Evolutionary conservation across 2,113 vertebrate genomes (phyloP).

Genomic region (Pterocles burchelli): DNA sequence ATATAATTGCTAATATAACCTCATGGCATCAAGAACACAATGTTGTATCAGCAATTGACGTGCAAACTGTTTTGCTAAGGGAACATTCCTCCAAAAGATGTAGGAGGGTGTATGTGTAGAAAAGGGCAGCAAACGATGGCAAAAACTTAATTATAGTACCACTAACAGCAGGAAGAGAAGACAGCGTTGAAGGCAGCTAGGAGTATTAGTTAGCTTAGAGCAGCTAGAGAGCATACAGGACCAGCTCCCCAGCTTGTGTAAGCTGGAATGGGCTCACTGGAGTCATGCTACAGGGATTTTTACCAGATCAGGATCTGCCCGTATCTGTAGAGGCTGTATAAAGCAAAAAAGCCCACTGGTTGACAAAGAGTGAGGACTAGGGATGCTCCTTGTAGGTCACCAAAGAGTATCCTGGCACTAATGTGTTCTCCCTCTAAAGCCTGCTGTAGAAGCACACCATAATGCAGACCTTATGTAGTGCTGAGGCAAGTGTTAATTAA

Average conservation of each 20-base stretch:
- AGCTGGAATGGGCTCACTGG: background rate
- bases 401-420: background rate
- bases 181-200: background rate
- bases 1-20: conserved; percentile 41
- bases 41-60: conserved; percentile 59
- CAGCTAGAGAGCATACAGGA: background rate
- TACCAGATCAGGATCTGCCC: background rate
- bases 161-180: conserved; percentile 35
- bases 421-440: background rate
- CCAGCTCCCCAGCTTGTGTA: fast-evolving
- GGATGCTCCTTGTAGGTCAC: background rate
- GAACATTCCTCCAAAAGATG: conserved; percentile 58
- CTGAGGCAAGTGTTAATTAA: conserved; percentile 12
- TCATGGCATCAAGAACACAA: conserved; percentile 32
- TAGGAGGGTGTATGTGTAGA: conserved; percentile 45
- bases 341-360: background rate
- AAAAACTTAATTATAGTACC: conserved; percentile 51
- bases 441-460: background rate
- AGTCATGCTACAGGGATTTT: background rate
- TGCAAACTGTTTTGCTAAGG: conserved; percentile 66
- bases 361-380: background rate
- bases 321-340: background rate
- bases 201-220: fast-evolving
- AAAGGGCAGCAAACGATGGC: conserved; percentile 50
- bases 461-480: conserved; percentile 20